Base-by-base conservation (phyloP, 1,140 invertebrate species). In the Tetramorium parvispinum region DNA sequence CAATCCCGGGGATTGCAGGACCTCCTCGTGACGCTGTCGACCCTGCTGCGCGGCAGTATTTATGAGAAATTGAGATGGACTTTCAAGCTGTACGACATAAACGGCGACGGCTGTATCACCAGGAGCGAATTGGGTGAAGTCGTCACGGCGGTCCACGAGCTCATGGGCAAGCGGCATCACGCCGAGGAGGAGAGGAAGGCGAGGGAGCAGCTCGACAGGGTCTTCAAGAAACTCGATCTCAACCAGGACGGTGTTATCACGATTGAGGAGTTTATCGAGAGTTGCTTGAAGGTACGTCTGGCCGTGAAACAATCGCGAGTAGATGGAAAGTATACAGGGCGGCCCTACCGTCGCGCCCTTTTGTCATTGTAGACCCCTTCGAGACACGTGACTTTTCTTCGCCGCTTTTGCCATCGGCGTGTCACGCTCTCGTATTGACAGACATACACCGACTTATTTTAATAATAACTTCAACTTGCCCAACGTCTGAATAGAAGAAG, bases 241-340 rank as follows among this genome's bases (percentile, higher is more conserved):
- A 99, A 99, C 96, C 97, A 98, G 94, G 98, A 99, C 94, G 98
- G 98, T 77, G 98, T 99, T 77, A 98, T 99, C 93, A 99, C 98
- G 85, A 98, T 99, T 95, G 98, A 99, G 95, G 98, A 99, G 96
- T 99, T 99, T 94, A 97, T 99, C 93, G 98, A 99, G 95, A 98
- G 98, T 88, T 99, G 98, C 95, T 96, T 98, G 88, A 98, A 98
- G 95, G 97, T 97, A 95, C 55, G 24, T 53, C 32, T 73, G 68
- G 40, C 37, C 40, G 43, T 49, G 53, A 75, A 75, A 49, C 37
- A 66, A 79, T n/a, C 32, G n/a, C 53, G 32, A 37, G 10, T 21
- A 21, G 6, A 71, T 24, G 27, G 46, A 43, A 43, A 27, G 10
- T 27, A n/a, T 55, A 81, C 51, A 27, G 49, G 21, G 65, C n/a